These are phyloP conservation scores for Pseudochirops cupreus DNA, from an alignment of 2,797 vertebrate genomes.

Conservation along the genomic window DNA sequence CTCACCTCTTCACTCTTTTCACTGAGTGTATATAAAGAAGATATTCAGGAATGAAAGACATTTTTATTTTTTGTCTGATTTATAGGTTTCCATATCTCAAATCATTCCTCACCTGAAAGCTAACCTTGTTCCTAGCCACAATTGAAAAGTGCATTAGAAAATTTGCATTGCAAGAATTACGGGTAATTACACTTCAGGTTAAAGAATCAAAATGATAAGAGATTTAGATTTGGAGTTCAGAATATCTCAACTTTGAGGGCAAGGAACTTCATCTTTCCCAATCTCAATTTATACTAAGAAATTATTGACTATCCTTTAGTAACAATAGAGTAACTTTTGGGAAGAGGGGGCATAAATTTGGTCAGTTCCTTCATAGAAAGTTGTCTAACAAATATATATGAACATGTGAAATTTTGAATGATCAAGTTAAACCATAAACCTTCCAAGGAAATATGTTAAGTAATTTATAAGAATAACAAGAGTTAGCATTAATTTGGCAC, in stretches of 20 bases:
- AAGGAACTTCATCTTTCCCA: not conserved
- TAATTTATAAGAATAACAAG: not conserved
- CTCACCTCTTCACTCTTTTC: not conserved
- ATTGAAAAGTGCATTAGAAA: not conserved
- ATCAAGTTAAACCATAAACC: not conserved
- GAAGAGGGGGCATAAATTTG: not conserved
- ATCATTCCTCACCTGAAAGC: not conserved
- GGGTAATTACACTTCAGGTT: not conserved
- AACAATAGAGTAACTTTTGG: not conserved
- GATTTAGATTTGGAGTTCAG: not conserved
- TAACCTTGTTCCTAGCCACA: not conserved
- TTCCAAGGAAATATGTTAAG: not conserved
- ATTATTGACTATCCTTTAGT: not conserved
- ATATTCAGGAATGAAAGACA: not conserved
- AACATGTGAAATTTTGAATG: not conserved
- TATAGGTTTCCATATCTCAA: not conserved
- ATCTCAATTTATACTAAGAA: not conserved
- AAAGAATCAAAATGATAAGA: not conserved
- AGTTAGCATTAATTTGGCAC: not conserved
- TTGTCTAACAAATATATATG: not conserved
- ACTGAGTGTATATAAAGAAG: not conserved
- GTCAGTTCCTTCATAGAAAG: not conserved
- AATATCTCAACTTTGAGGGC: not conserved
- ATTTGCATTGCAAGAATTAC: not conserved
- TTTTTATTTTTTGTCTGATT: not conserved